phyloP scores from a whole-genome alignment of 2,113 vertebrate species.

The Athene noctua region DNA sequence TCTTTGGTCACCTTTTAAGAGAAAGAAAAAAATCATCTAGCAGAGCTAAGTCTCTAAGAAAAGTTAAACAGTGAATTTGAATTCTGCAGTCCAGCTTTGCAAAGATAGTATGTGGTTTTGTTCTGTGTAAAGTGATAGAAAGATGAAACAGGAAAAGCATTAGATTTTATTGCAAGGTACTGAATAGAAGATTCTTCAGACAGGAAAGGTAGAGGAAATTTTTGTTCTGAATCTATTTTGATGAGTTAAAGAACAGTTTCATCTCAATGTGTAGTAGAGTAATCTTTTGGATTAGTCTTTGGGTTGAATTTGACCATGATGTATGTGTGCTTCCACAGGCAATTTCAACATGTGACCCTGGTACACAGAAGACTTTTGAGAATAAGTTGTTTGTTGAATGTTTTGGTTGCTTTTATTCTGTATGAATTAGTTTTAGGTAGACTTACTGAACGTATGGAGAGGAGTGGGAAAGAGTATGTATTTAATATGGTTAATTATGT shows the following conservation, averaged over 20 bases:
- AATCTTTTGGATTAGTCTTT: neutral
- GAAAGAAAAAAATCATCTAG: neutral
- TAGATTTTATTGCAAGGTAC: neutral
- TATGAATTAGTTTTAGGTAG: neutral
- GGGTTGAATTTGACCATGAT: neutral
- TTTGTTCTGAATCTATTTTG: neutral
- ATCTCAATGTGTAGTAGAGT: neutral
- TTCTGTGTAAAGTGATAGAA: neutral
- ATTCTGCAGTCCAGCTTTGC: neutral
- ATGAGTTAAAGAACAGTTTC: neutral
- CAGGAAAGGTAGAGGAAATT: neutral
- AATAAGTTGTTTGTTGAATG: neutral
- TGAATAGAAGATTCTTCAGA: neutral
- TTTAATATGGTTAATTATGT: neutral
- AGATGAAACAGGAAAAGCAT: neutral
- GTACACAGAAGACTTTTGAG: neutral
- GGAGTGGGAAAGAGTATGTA: rapidly evolving
- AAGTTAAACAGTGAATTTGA: neutral
- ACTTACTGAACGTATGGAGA: neutral
- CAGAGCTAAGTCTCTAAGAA: neutral
- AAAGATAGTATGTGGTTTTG: neutral
- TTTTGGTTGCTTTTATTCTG: neutral
- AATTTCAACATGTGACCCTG: neutral
- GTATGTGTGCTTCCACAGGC: neutral
- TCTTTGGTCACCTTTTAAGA: neutral